phyloP scores from a whole-genome alignment of 2,113 vertebrate species.

The Panurus biarmicus region DNA sequence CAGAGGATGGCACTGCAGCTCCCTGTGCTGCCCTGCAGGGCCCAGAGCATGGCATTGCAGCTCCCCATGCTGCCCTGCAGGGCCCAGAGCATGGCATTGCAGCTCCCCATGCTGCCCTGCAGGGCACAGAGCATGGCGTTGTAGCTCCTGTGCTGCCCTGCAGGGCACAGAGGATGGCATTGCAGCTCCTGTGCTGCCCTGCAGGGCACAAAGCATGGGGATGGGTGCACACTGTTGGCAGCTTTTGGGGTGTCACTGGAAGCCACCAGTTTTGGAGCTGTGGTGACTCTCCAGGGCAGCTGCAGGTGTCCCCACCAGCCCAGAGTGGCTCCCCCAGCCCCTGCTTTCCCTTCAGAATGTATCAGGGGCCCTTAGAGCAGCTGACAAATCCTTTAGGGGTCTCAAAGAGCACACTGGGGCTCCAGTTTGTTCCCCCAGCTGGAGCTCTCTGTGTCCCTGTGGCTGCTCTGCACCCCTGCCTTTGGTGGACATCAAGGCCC shows the following conservation, averaged over 20 bases:
- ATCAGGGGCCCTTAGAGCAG: neutral
- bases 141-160: neutral
- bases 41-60: neutral
- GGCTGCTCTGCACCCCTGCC: neutral
- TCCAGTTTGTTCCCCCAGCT: neutral
- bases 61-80: neutral
- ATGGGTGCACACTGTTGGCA: fast-evolving
- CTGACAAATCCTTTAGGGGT: neutral
- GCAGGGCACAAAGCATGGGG: neutral
- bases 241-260: neutral
- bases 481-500: neutral
- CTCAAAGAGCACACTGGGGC: neutral
- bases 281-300: neutral
- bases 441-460: neutral
- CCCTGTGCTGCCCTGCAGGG: too few relatives aligned
- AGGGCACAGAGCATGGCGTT: neutral
- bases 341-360: neutral
- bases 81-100: neutral
- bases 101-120: neutral
- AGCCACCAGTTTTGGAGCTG: neutral
- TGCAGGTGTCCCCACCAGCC: neutral
- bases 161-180: neutral
- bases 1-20: neutral
- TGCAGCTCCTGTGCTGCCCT: neutral
- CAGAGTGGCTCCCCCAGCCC: neutral